Conservation (phyloP, 1,140 invertebrate genomes). For the Drosophila sp. region DNA sequence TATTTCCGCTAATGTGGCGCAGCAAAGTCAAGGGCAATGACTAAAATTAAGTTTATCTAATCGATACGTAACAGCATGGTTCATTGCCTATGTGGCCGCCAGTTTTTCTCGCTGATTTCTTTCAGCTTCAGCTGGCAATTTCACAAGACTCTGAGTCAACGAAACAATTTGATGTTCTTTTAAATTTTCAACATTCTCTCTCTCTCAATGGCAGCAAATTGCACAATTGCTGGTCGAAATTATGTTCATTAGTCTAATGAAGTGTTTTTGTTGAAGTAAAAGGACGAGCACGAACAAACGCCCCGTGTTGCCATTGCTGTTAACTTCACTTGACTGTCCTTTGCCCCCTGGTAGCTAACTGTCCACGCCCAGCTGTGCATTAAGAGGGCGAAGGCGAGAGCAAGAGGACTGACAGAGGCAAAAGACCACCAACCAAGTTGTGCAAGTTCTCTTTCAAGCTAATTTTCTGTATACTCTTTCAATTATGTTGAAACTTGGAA, state of each 20-base stretch:
- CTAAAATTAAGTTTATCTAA: constrained; percentile 82
- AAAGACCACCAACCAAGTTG: constrained; percentile 22
- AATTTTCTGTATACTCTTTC: background rate
- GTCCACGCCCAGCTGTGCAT: constrained; percentile 48
- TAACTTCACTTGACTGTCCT: background rate
- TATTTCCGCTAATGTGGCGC: constrained; percentile 62
- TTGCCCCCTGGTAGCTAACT: background rate
- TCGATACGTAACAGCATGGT: constrained; percentile 64
- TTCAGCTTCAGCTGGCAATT: constrained; percentile 37
- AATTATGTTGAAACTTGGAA: background rate
- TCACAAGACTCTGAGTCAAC: constrained; percentile 9
- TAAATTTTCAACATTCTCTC: constrained; percentile 8
- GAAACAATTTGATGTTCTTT: background rate
- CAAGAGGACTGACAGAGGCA: too few relatives aligned
- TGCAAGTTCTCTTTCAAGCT: background rate
- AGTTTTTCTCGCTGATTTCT: constrained; percentile 41
- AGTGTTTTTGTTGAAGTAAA: constrained; percentile 55
- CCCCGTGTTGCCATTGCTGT: constrained; percentile 7
- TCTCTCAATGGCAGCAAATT: constrained; percentile 38
- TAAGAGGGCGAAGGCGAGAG: too few relatives aligned
- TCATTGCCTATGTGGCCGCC: constrained; percentile 24
- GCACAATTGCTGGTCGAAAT: constrained; percentile 62
- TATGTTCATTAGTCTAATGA: constrained; percentile 78
- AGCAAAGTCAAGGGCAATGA: constrained; percentile 69
- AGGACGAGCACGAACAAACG: constrained; percentile 30